Conservation (phyloP, 2,888 invertebrate genomes). For the Erebia aethiops region DNA sequence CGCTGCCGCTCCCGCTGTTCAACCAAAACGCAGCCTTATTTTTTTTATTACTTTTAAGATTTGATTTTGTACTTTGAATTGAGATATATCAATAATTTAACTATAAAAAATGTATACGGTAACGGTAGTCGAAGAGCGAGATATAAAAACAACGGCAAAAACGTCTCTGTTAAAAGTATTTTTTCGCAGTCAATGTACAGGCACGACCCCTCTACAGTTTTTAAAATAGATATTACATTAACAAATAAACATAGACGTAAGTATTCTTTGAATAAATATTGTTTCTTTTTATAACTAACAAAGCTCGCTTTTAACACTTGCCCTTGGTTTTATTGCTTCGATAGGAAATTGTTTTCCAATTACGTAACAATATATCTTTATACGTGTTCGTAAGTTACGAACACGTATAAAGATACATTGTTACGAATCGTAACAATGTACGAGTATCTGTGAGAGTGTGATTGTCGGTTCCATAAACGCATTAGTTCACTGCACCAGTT, state of each 20-base stretch:
- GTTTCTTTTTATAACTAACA: slow-evolving; percentile 1
- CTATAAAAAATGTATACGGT: not conserved
- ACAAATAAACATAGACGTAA: not conserved
- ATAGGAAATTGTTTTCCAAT: not conserved
- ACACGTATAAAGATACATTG: too few relatives aligned
- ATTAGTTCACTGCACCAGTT: too few relatives aligned
- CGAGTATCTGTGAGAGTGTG: too few relatives aligned
- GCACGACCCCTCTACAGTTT: slow-evolving; percentile 1
- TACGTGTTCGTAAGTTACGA: too few relatives aligned
- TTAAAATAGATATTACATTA: not conserved
- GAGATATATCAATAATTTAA: not conserved
- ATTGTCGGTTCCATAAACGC: too few relatives aligned
- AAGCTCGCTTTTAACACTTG: not conserved
- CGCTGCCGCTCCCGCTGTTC: too few relatives aligned
- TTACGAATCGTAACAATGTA: too few relatives aligned
- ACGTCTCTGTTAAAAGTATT: not conserved
- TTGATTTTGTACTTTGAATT: not conserved
- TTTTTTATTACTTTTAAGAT: too few relatives aligned
- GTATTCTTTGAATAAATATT: not conserved
- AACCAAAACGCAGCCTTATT: too few relatives aligned
- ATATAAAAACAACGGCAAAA: not conserved
- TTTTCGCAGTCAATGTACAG: not conserved
- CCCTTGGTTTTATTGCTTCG: not conserved
- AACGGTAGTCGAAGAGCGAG: not conserved
- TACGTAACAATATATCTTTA: too few relatives aligned